Base-by-base conservation (phyloP, 2,113 vertebrate genomes). In the Carlito syrichta region DNA sequence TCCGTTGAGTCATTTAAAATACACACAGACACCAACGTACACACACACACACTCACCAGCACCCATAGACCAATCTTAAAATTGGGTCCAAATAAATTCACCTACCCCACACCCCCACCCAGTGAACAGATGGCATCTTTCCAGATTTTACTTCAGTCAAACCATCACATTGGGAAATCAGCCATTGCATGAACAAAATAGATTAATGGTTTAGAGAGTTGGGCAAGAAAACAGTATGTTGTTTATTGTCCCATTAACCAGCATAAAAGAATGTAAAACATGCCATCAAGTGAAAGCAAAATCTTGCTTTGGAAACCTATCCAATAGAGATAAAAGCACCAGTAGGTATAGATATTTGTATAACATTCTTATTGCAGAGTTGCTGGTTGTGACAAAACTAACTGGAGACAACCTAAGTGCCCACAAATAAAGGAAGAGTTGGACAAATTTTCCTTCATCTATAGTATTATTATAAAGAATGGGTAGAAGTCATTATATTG, bases 261-360 rank as follows among this genome's bases (percentile, higher is more conserved):
- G 22, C 69, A 69, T 43, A 52, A 71, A 93, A 91, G 54, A 90
- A 96, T 68, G 35, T 50, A 94, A 96, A 88, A 63, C 76, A 52
- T 52, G 35, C 71, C 78, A 81, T 85, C 30, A 32, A 56, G 12
- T 63, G 89, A 90, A 91, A 69, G 40, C 62, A 92, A 74, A 91
- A 78, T 74, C 35, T 43, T 52, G 30, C 35, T 71, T 60, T 73
- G 25, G 32, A 91, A 96, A 86, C 71, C 60, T 74, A 56, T 30
- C 23, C 45, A 54, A 40, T 30, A 66, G 68, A 60, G 50, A 86
- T 25, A 63, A 79, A 85, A 89, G 22, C 23, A 32, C 35, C 23
- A 83, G 6, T 9, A 96, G 20, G 58, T 68, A 66, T 62, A 40
- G 7, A 2, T 38, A n/a, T 43, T 43, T 48, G 20, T 23, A 17